Conservation (phyloP, 2,797 vertebrate genomes). For the Xiphorhynchus erythropygius region DNA sequence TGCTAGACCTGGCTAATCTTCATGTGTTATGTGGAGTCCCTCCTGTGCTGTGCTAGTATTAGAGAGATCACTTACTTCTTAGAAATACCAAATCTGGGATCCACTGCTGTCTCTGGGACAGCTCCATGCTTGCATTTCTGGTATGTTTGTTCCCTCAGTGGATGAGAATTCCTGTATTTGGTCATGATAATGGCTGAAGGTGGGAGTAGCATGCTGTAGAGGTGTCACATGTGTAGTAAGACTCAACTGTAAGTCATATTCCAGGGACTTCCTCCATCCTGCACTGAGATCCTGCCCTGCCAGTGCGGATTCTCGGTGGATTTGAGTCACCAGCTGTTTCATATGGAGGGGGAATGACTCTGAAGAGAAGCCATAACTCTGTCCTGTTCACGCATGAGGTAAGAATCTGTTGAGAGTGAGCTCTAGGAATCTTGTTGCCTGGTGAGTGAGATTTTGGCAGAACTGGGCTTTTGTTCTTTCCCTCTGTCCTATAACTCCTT, state of each 20-base stretch:
- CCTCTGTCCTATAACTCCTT: neutral
- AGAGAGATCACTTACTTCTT: neutral
- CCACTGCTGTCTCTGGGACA: neutral
- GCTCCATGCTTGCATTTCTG: neutral
- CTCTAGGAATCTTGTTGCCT: neutral
- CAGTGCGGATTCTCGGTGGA: neutral
- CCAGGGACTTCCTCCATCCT: neutral
- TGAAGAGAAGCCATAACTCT: neutral
- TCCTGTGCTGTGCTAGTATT: neutral
- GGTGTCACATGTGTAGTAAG: neutral
- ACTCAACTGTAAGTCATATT: neutral
- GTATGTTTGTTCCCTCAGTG: neutral
- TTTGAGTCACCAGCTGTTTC: neutral
- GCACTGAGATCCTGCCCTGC: neutral
- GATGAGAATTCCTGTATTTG: neutral
- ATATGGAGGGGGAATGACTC: fast-evolving
- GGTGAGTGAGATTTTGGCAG: neutral
- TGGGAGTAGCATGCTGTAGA: neutral
- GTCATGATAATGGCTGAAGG: neutral
- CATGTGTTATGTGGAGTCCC: neutral
- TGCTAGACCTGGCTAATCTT: neutral
- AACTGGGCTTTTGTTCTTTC: neutral
- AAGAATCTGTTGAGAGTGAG: neutral
- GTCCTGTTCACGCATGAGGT: neutral
- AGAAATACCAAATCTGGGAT: neutral